Percentiles rank a stretch among this genome's conserved stretches.
Evolutionary conservation across 1,140 invertebrate genomes (phyloP).

Genomic region (Episyrphus balteatus): DNA sequence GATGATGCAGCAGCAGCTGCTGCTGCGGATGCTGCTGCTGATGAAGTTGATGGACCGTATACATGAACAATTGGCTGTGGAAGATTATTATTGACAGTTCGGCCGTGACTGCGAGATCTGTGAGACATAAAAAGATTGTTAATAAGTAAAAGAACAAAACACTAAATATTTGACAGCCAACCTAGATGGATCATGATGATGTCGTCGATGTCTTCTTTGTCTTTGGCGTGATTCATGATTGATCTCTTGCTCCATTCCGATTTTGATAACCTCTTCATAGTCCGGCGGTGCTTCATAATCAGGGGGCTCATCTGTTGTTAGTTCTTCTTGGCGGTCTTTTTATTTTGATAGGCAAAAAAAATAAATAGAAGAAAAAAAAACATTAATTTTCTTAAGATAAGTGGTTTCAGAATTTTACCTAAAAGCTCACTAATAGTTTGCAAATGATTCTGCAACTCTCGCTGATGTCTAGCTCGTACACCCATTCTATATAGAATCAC

Average conservation of each 20-base stretch:
- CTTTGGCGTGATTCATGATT: conserved; percentile 18
- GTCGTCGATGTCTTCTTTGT: conserved; percentile 10
- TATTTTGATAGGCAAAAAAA: too few species aligned
- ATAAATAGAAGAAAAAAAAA: not conserved
- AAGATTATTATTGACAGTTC: not conserved
- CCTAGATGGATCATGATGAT: not conserved
- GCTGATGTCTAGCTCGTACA: conserved; percentile 46
- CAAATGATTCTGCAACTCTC: conserved; percentile 51
- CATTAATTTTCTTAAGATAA: not conserved
- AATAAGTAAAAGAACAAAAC: not conserved
- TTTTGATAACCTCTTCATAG: conserved; percentile 56
- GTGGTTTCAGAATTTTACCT: conserved; percentile 34
- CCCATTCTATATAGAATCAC: conserved; percentile 54
- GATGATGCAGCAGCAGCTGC: conserved; percentile 10
- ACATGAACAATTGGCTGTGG: conserved; percentile 12
- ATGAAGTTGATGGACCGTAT: conserved; percentile 24
- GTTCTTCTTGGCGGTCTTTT: conserved; percentile 42
- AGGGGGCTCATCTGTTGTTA: conserved; percentile 51
- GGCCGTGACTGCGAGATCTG: not conserved
- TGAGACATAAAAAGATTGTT: not conserved
- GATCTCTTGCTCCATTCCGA: conserved; percentile 37
- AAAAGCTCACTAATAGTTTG: conserved; percentile 56
- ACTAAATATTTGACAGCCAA: not conserved
- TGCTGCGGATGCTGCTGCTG: conserved; percentile 14
- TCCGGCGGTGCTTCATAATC: conserved; percentile 58